Evolutionary conservation across 2,113 vertebrate genomes (phyloP).

Genomic region (Athene noctua): DNA sequence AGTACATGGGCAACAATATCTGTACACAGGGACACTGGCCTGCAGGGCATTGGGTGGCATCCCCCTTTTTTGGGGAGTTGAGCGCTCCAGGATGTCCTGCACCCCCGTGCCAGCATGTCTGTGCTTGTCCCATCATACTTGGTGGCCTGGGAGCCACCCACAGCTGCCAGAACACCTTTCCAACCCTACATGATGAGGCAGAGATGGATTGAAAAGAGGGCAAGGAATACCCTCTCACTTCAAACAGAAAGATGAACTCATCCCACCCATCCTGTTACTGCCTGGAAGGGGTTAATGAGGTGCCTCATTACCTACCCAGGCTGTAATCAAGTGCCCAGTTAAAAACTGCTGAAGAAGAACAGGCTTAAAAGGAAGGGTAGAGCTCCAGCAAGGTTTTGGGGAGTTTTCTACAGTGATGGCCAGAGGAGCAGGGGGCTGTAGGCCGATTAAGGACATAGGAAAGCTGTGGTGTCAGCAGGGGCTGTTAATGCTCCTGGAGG

Average conservation of each 20-base stretch:
- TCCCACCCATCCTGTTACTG: not conserved
- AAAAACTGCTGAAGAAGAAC: not conserved
- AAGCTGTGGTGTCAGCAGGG: not conserved
- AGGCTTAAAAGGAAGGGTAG: not conserved
- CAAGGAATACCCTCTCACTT: not conserved
- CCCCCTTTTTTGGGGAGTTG: not conserved
- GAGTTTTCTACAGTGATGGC: fast-evolving
- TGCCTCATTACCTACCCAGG: not conserved
- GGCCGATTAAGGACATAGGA: fast-evolving
- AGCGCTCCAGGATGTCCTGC: not conserved
- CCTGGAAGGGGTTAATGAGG: not conserved
- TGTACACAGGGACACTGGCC: not conserved
- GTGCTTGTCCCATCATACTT: not conserved
- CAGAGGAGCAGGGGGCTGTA: not conserved
- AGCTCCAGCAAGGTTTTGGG: fast-evolving
- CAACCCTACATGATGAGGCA: fast-evolving
- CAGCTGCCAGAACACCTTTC: not conserved
- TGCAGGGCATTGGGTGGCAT: fast-evolving
- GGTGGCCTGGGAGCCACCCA: not conserved
- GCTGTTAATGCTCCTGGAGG: not conserved
- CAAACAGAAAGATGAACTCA: not conserved
- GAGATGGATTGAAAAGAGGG: no score
- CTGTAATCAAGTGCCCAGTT: not conserved
- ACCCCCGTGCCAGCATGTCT: fast-evolving
- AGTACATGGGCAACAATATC: not conserved